phyloP scores from a whole-genome alignment of 2,113 vertebrate genomes.

The Sapajus apella region DNA sequence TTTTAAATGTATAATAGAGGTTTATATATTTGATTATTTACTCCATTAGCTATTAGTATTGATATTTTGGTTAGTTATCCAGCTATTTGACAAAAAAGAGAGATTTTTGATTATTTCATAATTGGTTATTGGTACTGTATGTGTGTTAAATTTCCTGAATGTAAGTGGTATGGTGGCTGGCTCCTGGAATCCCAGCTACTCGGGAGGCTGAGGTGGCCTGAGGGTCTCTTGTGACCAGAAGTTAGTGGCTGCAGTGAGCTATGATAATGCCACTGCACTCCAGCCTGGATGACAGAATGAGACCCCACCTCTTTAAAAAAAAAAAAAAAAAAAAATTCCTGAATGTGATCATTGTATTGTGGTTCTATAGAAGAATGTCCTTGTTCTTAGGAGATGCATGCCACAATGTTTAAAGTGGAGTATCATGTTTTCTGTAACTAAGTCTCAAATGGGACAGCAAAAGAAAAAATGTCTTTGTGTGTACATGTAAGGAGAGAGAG shows the following conservation, averaged over 20 bases:
- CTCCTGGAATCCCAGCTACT: background rate
- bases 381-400: background rate
- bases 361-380: background rate
- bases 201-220: background rate
- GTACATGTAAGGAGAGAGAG: background rate
- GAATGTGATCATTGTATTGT: background rate
- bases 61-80: background rate
- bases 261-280: background rate
- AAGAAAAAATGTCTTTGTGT: background rate
- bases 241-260: background rate
- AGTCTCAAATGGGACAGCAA: background rate
- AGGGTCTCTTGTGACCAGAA: background rate
- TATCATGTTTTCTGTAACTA: background rate
- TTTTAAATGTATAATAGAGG: background rate
- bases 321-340: background rate
- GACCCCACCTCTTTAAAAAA: background rate
- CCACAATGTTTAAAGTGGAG: constrained; percentile 23
- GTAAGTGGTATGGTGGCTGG: background rate
- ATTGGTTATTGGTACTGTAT: background rate
- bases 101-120: background rate
- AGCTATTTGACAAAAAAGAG: no score
- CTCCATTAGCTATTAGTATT: background rate
- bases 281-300: background rate
- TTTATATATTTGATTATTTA: constrained; percentile 23
- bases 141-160: background rate